Evolutionary conservation across 1,140 invertebrate species (phyloP).

Genomic region (Ctenoplectra terminalis): DNA sequence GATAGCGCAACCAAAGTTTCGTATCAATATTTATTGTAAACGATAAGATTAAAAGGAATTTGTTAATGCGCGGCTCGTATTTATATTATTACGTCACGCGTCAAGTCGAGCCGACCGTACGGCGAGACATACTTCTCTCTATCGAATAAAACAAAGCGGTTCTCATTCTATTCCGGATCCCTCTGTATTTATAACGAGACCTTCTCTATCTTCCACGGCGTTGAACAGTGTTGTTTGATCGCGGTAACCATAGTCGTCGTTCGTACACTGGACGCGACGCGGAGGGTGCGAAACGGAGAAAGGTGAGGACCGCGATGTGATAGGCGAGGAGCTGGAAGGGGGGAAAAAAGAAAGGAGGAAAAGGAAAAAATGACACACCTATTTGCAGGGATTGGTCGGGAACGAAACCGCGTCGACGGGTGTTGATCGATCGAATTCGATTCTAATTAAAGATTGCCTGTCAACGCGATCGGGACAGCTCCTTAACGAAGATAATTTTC

Average conservation of each 20-base stretch:
- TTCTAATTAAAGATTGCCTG: slow-evolving; percentile 65
- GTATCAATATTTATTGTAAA: slow-evolving; percentile 80
- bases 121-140: slow-evolving; percentile 51
- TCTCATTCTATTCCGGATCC: slow-evolving; percentile 56
- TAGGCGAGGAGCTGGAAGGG: neutral
- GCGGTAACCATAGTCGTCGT: slow-evolving; percentile 68
- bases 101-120: slow-evolving; percentile 56
- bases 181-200: too few relatives aligned
- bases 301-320: neutral
- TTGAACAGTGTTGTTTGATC: too few relatives aligned
- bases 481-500: slow-evolving; percentile 60
- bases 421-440: slow-evolving; percentile 67
- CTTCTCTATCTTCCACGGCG: too few relatives aligned
- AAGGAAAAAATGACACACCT: neutral
- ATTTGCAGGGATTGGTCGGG: neutral
- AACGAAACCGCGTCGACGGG: neutral
- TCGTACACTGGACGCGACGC: slow-evolving; percentile 31
- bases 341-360: neutral
- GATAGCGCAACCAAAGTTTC: slow-evolving; percentile 75
- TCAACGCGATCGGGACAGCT: slow-evolving; percentile 54
- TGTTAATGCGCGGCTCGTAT: slow-evolving; percentile 72
- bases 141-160: slow-evolving; percentile 73
- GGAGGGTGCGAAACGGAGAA: neutral
- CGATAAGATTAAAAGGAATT: slow-evolving; percentile 80
- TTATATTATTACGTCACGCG: slow-evolving; percentile 79